Evolutionary conservation across 2,888 invertebrate species (phyloP).

Genomic region (Melinaea menophilus): DNA sequence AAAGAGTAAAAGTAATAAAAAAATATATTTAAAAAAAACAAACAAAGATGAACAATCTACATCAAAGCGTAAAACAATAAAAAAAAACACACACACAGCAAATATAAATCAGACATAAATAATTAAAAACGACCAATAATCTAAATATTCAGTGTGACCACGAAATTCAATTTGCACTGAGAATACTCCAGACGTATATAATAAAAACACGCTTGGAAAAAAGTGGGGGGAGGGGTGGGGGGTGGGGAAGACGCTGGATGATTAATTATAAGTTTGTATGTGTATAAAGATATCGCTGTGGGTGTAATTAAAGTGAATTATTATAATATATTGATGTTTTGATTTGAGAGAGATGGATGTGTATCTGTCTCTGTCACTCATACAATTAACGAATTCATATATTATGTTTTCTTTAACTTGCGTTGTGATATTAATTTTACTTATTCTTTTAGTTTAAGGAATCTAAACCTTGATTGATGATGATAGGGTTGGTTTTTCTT

Average conservation of each 20-base stretch:
- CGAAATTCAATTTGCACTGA: constrained; percentile 75
- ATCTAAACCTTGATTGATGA: no score
- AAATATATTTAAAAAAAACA: no score
- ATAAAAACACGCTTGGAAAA: constrained; percentile 70
- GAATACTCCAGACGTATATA: constrained; percentile 61
- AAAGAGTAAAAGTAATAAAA: background rate
- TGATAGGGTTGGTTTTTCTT: constrained; percentile 4
- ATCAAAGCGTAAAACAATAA: background rate
- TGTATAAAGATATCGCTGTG: constrained; percentile 58
- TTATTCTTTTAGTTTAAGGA: constrained; percentile 9
- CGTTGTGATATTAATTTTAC: constrained; percentile 26
- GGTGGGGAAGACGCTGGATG: constrained; percentile 67
- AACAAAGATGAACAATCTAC: background rate
- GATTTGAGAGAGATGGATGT: background rate
- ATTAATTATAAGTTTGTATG: constrained; percentile 78
- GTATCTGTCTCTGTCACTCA: no score
- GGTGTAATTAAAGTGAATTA: constrained; percentile 25
- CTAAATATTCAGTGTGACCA: constrained; percentile 73
- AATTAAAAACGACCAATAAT: constrained; percentile 59
- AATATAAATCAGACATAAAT: constrained; percentile 25
- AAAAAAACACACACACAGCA: background rate
- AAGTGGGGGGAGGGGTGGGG: constrained; percentile 64
- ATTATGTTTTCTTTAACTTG: background rate
- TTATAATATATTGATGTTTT: background rate
- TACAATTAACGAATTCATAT: no score